Evolutionary conservation across 2,888 invertebrate species (phyloP).

Genomic region (Mechanitis messenoides): DNA sequence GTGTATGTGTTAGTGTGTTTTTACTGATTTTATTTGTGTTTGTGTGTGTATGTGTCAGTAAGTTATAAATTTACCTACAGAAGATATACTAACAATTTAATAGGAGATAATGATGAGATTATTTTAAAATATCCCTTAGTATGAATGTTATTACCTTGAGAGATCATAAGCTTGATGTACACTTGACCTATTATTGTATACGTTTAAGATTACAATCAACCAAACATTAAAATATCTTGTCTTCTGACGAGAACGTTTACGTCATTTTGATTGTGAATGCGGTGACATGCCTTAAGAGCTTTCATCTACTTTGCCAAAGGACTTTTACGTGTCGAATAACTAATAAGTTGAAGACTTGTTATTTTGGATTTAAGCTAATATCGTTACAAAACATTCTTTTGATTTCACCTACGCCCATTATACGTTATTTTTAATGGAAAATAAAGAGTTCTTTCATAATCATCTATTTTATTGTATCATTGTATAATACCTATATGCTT

Average conservation of each 20-base stretch:
- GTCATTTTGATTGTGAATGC: conserved; percentile 9
- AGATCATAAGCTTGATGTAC: conserved; percentile 1
- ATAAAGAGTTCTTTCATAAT: too few relatives aligned
- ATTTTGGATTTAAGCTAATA: background rate
- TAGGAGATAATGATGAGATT: background rate
- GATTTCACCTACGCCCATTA: too few relatives aligned
- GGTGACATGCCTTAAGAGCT: conserved; percentile 16
- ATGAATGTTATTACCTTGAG: background rate
- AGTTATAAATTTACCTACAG: too few relatives aligned
- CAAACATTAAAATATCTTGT: background rate
- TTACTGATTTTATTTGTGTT: too few relatives aligned
- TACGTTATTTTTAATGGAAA: too few relatives aligned
- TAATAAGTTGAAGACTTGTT: background rate
- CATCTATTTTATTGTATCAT: too few relatives aligned
- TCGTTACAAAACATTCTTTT: too few relatives aligned
- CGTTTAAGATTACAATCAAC: background rate
- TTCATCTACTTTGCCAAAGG: conserved; percentile 9
- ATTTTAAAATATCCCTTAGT: background rate
- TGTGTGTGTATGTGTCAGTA: too few relatives aligned
- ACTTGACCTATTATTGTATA: conserved; percentile 3
- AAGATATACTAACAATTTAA: too few relatives aligned
- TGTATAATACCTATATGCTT: too few relatives aligned
- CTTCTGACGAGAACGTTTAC: conserved; percentile 10
- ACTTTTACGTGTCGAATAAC: conserved; percentile 3
- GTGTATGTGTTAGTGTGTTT: too few relatives aligned